A percentile compares a stretch with the other conserved stretches of the same genome.
Evolutionary conservation across 2,888 invertebrate species (phyloP).

Genomic region (Osmoderma eremita): DNA sequence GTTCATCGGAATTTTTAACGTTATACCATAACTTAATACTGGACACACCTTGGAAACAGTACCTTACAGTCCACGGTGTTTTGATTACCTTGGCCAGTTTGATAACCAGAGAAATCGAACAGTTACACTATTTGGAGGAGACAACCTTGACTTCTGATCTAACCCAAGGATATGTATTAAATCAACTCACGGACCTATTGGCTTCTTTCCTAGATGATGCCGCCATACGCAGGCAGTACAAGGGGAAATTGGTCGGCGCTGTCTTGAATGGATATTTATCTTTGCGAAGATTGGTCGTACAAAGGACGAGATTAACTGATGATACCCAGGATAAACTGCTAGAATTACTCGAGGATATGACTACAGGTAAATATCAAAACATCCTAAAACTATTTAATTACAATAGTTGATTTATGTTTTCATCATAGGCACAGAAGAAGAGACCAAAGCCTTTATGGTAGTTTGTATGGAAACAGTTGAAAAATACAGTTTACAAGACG

Average conservation of each 20-base stretch:
- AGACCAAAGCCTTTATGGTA: constrained; percentile 96
- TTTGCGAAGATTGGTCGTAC: constrained; percentile 88
- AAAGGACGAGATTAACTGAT: constrained; percentile 93
- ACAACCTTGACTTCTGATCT: constrained; percentile 93
- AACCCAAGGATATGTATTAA: constrained; percentile 91
- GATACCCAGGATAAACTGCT: constrained; percentile 95
- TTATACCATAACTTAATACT: constrained; percentile 87
- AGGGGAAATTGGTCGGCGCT: constrained; percentile 86
- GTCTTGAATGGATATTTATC: constrained; percentile 95
- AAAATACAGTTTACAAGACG: constrained; percentile 89
- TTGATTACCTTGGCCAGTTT: constrained; percentile 85
- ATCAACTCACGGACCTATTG: constrained; percentile 74
- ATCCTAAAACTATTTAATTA: constrained; percentile 6
- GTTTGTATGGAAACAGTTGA: constrained; percentile 96
- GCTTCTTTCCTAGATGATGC: constrained; percentile 89
- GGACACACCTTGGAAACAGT: constrained; percentile 92
- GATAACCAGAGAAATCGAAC: constrained; percentile 88
- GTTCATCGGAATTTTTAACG: constrained; percentile 88
- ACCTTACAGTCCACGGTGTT: constrained; percentile 88
- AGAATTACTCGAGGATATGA: constrained; percentile 94
- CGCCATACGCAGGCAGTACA: constrained; percentile 89
- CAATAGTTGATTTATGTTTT: constrained; percentile 51
- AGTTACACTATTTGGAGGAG: constrained; percentile 88
- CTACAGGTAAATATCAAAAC: constrained; percentile 65
- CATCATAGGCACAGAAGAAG: constrained; percentile 84